Evolutionary conservation across 2,888 invertebrate species (phyloP), one percentile per base, ranked within the genome.

Genomic region (Adela reaumurella): DNA sequence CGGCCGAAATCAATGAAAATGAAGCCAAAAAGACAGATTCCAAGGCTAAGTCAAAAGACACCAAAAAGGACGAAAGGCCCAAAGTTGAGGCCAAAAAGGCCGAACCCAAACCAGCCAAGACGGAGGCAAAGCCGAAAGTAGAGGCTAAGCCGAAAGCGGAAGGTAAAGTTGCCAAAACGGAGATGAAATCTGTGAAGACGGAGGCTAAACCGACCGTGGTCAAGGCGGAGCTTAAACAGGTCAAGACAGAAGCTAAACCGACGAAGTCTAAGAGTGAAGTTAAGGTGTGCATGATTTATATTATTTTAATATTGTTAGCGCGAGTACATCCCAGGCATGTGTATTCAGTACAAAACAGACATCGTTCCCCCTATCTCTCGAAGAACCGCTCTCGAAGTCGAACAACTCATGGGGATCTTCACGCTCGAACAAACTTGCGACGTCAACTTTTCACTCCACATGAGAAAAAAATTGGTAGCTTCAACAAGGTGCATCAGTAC

Each of bases 151-250:
- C 5, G 11, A 17, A 24, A 24, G 8, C 24, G 4, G 24, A 24
- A 24, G 24, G 4, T 4, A 24, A 24, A 24, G 24, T 24, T 47
- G 6, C 5, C 16, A 41, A 52, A 14, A 19, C 47, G 0, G 58
- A 57, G 20, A 51, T 56, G 1, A 51, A 49, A 4, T 41, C 49
- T 0, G 54, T 49, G 2, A 61, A 64, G 52, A 54, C 57, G 1
- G 58, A 55, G 10, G 55, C 56, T 1, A 64, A 62, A 35, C 58
- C 60, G 6, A 14, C n/a, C n/a, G 24, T 24, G 47, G 6, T n/a
- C 16, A 17, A 24, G 8, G 8, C 24, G 24, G 24, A 24, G 8
- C 5, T 24, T 4, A 24, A 24, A 24, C 5, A 4, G 24, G 5
- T 24, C 24, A 41, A 52, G 14, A 19, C 47, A 0, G 58, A 18